Conservation (phyloP, 2,888 invertebrate genomes). For the Eilema caniola region DNA sequence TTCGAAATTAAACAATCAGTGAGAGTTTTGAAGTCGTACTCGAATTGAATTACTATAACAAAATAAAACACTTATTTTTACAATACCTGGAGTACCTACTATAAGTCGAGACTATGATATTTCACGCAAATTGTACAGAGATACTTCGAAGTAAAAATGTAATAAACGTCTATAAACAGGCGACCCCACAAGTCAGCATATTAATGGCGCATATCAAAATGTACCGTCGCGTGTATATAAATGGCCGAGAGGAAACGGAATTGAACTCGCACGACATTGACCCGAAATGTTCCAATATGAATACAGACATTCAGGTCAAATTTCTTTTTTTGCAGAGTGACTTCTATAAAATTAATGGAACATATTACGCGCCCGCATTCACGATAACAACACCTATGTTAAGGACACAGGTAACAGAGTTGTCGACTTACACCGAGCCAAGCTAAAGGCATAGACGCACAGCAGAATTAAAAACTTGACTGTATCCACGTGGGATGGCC, state of each 20-base stretch:
- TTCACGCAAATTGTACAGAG: not conserved
- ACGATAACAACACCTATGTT: constrained; percentile 74
- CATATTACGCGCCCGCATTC: constrained; percentile 77
- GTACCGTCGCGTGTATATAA: constrained; percentile 3
- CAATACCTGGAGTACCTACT: not conserved
- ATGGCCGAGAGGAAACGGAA: constrained; percentile 23
- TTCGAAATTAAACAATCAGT: not conserved
- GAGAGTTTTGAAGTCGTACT: not conserved
- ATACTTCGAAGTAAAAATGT: constrained; percentile 6
- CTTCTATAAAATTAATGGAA: constrained; percentile 86
- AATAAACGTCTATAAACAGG: constrained; percentile 13
- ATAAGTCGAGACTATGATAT: not conserved
- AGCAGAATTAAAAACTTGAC: constrained; percentile 14
- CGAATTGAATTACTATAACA: not conserved
- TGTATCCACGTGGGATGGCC: constrained; percentile 10
- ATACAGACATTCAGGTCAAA: constrained; percentile 54
- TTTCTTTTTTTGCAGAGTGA: constrained; percentile 84
- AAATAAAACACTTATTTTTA: not conserved
- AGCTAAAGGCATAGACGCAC: constrained; percentile 22
- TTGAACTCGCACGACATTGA: constrained; percentile 29
- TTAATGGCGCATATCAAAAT: constrained; percentile 20
- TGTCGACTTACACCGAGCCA: constrained; percentile 59
- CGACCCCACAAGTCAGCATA: constrained; percentile 21
- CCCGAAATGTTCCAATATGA: constrained; percentile 39
- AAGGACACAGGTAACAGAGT: constrained; percentile 75